Evolutionary conservation across 2,888 invertebrate species (phyloP).

Genomic region (Automeris io): DNA sequence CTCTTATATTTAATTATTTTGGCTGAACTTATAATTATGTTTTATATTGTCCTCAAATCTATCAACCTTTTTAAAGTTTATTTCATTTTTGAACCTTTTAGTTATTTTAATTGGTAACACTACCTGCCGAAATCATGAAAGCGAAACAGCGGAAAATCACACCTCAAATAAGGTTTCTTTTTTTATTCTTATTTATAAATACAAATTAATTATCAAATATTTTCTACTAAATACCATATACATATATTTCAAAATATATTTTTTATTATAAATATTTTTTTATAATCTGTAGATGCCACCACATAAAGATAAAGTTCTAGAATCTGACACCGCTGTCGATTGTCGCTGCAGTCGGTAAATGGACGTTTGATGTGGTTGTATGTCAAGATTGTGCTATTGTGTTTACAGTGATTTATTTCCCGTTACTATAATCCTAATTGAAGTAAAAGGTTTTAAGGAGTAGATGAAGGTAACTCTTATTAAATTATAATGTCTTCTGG

Average conservation of each 20-base stretch:
- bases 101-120: too few species aligned
- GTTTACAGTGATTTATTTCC: constrained; percentile 78
- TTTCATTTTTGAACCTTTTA: too few species aligned
- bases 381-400: constrained; percentile 80
- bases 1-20: too few species aligned
- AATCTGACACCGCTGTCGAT: constrained; percentile 49
- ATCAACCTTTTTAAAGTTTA: too few species aligned
- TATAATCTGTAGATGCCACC: constrained; percentile 48
- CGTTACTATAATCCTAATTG: constrained; percentile 64
- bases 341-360: constrained; percentile 80
- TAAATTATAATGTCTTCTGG: constrained; percentile 27
- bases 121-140: too few species aligned
- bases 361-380: constrained; percentile 80
- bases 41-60: too few species aligned
- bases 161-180: too few species aligned
- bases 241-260: neutral
- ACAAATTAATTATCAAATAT: too few species aligned
- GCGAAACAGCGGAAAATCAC: too few species aligned
- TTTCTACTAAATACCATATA: neutral
- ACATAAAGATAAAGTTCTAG: constrained; percentile 49
- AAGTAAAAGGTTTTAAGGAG: constrained; percentile 74
- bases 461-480: constrained; percentile 79
- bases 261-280: constrained; percentile 4
- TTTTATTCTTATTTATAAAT: too few species aligned
- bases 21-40: too few species aligned